These are phyloP conservation scores for Tauraco erythrolophus DNA, from an alignment of 2,113 vertebrate species.

Conservation along the genomic window DNA sequence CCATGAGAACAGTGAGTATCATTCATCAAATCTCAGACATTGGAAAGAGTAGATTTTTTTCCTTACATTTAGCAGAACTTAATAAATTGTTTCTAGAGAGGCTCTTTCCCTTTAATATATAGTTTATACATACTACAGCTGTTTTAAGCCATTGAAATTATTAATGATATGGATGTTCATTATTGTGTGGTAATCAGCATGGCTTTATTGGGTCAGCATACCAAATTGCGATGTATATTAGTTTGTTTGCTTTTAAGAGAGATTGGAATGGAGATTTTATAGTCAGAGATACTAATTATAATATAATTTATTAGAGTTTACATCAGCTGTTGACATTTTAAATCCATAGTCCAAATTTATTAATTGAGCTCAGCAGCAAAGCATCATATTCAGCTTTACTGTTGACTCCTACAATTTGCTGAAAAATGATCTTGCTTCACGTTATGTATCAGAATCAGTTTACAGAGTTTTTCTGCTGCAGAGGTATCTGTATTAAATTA, in stretches of 20 bases:
- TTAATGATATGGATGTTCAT: neutral
- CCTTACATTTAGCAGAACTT: neutral
- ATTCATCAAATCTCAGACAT: neutral
- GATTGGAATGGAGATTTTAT: neutral
- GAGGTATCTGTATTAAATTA: neutral
- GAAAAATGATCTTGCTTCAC: neutral
- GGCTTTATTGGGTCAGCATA: neutral
- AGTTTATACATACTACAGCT: neutral
- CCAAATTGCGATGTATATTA: neutral
- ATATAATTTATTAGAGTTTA: neutral
- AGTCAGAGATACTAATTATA: neutral
- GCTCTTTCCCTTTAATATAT: neutral
- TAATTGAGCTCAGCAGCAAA: neutral
- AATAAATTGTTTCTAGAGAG: neutral
- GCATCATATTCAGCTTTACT: neutral
- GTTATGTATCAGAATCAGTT: neutral
- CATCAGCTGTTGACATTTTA: conserved; percentile 7
- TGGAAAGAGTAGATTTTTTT: neutral
- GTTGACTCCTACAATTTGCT: neutral
- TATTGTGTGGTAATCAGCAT: neutral
- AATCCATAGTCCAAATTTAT: conserved; percentile 12
- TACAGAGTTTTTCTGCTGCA: neutral
- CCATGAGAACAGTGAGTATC: neutral
- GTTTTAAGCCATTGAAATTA: neutral
- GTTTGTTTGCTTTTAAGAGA: neutral